A percentile compares a stretch with the other conserved stretches of the same genome.
phyloP scores from a whole-genome alignment of 2,888 invertebrate genomes.

The Siphonodentalium dalli region DNA sequence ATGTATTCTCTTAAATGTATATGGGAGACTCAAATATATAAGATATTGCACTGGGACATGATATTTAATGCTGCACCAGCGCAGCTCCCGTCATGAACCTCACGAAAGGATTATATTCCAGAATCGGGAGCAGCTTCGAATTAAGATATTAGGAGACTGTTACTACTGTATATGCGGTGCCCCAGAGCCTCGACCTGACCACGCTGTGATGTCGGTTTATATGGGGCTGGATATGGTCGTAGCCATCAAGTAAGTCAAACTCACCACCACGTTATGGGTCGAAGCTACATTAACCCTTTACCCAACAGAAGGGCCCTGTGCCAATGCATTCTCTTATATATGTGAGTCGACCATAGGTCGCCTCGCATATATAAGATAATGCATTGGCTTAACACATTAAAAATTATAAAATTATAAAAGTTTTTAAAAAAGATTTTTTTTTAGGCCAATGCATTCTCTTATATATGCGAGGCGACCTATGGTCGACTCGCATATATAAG shows the following conservation, averaged over 20 bases:
- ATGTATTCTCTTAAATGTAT: no score
- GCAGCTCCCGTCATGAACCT: no score
- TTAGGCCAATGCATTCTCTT: not conserved
- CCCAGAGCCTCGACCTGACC: conserved; percentile 86
- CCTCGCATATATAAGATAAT: not conserved
- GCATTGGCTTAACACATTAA: not conserved
- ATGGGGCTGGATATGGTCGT: conserved; percentile 97
- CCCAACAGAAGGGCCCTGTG: not conserved
- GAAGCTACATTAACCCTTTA: not conserved
- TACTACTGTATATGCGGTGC: conserved; percentile 89
- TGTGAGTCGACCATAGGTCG: no score
- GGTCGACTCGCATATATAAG: not conserved
- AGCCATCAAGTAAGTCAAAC: conserved; percentile 93
- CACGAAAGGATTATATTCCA: no score
- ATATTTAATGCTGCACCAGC: no score
- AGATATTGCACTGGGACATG: no score
- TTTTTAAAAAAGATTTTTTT: not conserved
- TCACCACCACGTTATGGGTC: no score
- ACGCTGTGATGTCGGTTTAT: conserved; percentile 90
- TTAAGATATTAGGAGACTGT: conserved; percentile 94
- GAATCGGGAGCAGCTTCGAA: conserved; percentile 92
- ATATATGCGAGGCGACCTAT: not conserved
- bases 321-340: no score
- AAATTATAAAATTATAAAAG: not conserved
- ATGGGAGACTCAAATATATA: no score